Evolutionary conservation across 53 echinoderm and acorn worm genomes (phyloP).

Genomic region (Temnopleurus reevesii): DNA sequence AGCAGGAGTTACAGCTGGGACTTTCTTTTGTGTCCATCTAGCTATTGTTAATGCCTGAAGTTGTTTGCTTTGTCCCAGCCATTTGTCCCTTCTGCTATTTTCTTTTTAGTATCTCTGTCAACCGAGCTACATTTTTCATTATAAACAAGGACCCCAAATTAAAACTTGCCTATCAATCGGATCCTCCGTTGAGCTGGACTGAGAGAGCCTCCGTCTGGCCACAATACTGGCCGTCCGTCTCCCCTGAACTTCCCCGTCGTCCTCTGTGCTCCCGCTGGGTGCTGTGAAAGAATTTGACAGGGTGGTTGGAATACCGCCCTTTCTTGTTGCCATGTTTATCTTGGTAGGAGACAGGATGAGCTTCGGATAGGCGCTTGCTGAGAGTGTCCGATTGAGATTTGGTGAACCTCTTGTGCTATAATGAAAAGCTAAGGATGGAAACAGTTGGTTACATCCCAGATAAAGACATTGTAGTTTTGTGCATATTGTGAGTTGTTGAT

Average conservation of each 20-base stretch:
- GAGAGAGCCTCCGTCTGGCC: constrained; percentile 73
- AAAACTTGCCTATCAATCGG: constrained; percentile 32
- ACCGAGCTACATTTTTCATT: too few species aligned
- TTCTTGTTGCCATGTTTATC: not conserved
- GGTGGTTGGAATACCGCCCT: not conserved
- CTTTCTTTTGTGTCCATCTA: too few species aligned
- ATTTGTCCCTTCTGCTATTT: too few species aligned
- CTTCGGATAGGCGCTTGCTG: constrained; percentile 49
- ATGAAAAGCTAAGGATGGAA: not conserved
- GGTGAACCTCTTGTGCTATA: constrained; percentile 2
- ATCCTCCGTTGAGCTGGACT: constrained; percentile 72
- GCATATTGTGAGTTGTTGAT: not conserved
- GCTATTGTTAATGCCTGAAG: too few species aligned
- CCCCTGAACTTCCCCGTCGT: constrained; percentile 15
- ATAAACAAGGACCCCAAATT: too few species aligned
- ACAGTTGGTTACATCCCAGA: not conserved
- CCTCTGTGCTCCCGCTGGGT: constrained; percentile 1
- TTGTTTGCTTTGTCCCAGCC: too few species aligned
- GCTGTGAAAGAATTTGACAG: constrained; percentile 3
- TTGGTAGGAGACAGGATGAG: constrained; percentile 35
- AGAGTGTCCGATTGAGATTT: not conserved
- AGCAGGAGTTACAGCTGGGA: too few species aligned
- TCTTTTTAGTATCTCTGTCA: too few species aligned
- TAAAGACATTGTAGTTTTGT: not conserved
- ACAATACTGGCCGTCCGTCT: constrained; percentile 70